Percentiles rank a stretch among this genome's conserved stretches.
Evolutionary conservation across 2,888 invertebrate species (phyloP).

Genomic region (Leuctra nigra): DNA sequence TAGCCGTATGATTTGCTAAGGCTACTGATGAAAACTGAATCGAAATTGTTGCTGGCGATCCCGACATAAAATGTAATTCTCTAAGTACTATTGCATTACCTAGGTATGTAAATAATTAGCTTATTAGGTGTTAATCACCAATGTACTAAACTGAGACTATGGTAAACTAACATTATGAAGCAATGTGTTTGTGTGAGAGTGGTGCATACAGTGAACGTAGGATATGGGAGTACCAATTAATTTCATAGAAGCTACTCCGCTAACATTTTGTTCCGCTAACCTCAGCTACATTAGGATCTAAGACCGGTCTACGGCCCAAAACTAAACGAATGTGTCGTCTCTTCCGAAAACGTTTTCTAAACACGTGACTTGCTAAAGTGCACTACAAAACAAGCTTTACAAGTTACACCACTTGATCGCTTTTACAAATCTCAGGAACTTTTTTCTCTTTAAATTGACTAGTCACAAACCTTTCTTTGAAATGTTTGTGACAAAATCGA

Average conservation of each 20-base stretch:
- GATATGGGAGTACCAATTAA: constrained; percentile 17
- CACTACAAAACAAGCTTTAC: constrained; percentile 30
- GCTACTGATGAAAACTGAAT: constrained; percentile 6
- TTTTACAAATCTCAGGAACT: constrained; percentile 32
- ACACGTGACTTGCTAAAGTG: constrained; percentile 20
- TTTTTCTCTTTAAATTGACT: constrained; percentile 30
- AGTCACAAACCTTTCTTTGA: constrained; percentile 27
- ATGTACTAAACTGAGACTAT: constrained; percentile 20
- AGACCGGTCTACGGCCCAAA: constrained; percentile 5
- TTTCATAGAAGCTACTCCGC: constrained; percentile 14
- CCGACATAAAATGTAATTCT: constrained; percentile 9
- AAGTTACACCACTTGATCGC: constrained; percentile 23
- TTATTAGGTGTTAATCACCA: constrained; percentile 18
- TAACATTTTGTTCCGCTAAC: constrained; percentile 17
- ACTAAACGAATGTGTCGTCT: constrained; percentile 3
- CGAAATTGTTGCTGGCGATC: constrained; percentile 9
- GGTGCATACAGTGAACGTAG: constrained; percentile 24
- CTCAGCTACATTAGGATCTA: constrained; percentile 16
- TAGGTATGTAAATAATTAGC: constrained; percentile 12
- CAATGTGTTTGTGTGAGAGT: constrained; percentile 20
- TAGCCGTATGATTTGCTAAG: too few relatives aligned
- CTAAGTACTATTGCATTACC: constrained; percentile 25
- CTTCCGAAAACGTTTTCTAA: neutral
- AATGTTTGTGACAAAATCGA: constrained; percentile 26
- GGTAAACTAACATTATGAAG: constrained; percentile 20